A percentile compares a stretch with the other conserved stretches of the same genome.
phyloP scores from a whole-genome alignment of 2,797 vertebrate genomes.

The Melanotaenia pygmaea region DNA sequence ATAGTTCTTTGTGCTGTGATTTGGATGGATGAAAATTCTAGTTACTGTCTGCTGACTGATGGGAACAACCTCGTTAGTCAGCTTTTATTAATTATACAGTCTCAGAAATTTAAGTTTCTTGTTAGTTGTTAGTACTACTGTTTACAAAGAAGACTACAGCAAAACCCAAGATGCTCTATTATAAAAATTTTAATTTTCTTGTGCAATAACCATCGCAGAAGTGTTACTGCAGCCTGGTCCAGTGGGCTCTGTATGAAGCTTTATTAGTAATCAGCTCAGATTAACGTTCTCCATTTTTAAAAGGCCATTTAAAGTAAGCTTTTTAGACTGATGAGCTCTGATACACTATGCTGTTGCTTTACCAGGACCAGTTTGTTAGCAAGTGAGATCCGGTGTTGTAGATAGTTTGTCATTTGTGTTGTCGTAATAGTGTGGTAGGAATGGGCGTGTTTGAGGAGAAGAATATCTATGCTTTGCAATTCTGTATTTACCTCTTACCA shows the following conservation, averaged over 20 bases:
- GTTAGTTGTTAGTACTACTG: not conserved
- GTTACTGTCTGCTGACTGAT: not conserved
- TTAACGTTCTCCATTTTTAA: too few relatives aligned
- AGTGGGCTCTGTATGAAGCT: too few relatives aligned
- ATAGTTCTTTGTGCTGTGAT: not conserved
- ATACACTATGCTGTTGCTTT: not conserved
- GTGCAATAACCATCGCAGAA: too few relatives aligned
- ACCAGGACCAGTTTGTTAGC: not conserved
- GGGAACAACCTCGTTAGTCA: not conserved
- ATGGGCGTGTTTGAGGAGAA: not conserved
- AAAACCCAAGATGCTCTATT: not conserved
- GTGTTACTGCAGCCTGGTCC: too few relatives aligned
- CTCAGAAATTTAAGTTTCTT: not conserved
- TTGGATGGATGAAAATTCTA: not conserved
- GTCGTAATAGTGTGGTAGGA: not conserved
- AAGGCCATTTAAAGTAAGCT: too few relatives aligned
- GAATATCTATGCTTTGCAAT: not conserved
- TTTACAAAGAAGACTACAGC: not conserved
- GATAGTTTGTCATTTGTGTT: not conserved
- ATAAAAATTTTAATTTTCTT: not conserved
- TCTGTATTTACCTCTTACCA: not conserved
- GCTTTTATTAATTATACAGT: not conserved
- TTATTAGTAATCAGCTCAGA: too few relatives aligned
- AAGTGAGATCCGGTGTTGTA: not conserved
- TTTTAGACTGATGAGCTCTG: not conserved